phyloP scores from a whole-genome alignment of 1,140 invertebrate genomes.

The Littorina saxatilis region DNA sequence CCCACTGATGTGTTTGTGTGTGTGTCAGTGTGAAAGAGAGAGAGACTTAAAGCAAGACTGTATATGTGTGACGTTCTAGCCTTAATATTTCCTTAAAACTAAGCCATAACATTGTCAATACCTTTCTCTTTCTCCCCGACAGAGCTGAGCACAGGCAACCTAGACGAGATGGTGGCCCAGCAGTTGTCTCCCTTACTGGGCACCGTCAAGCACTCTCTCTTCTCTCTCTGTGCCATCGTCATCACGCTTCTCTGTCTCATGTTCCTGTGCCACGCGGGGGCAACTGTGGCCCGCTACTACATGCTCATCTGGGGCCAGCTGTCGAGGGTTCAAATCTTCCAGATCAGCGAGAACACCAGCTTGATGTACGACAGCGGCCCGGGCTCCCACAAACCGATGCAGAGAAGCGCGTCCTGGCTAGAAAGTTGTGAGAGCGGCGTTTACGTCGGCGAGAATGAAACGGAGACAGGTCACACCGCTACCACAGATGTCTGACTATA shows the following conservation, averaged over 20 bases:
- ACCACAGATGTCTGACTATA: slow-evolving; percentile 39
- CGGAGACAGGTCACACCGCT: slow-evolving; percentile 26
- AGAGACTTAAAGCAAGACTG: too few relatives aligned
- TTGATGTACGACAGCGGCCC: slow-evolving; percentile 39
- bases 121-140: slow-evolving; percentile 13
- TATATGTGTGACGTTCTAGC: too few relatives aligned
- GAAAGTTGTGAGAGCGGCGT: slow-evolving; percentile 68
- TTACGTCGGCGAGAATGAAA: slow-evolving; percentile 61
- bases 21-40: too few relatives aligned
- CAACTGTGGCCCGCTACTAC: slow-evolving; percentile 52
- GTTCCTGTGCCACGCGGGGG: slow-evolving; percentile 50
- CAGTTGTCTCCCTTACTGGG: slow-evolving; percentile 56
- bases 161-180: slow-evolving; percentile 48
- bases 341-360: slow-evolving; percentile 56
- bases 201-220: slow-evolving; percentile 46
- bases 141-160: slow-evolving; percentile 48
- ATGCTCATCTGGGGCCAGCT: slow-evolving; percentile 53
- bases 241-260: slow-evolving; percentile 47
- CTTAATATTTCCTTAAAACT: background rate
- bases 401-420: slow-evolving; percentile 61
- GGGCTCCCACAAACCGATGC: slow-evolving; percentile 43
- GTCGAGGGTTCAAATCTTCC: slow-evolving; percentile 54
- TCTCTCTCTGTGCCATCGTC: slow-evolving; percentile 47
- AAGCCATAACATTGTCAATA: background rate
- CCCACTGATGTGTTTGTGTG: too few relatives aligned